These are phyloP conservation scores for Picathartes gymnocephalus DNA, from an alignment of 2,113 vertebrate species.

Conservation along the genomic window DNA sequence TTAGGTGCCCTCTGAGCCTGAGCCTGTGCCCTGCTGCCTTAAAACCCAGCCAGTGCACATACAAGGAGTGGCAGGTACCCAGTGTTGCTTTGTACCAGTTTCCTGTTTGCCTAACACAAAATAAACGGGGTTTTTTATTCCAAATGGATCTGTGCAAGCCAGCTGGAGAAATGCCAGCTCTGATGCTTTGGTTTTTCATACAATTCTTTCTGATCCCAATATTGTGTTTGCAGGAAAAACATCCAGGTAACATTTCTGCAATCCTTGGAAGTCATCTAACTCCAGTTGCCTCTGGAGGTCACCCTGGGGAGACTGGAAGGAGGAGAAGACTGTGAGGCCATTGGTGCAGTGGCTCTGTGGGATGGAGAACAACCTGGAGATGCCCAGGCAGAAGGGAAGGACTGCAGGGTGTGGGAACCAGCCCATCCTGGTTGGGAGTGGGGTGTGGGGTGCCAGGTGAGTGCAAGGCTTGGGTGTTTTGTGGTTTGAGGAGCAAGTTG, in stretches of 20 bases:
- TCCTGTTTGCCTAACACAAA: not conserved
- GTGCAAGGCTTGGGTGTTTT: not conserved
- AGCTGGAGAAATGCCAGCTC: not conserved
- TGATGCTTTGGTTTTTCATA: not conserved
- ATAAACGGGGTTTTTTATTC: not conserved
- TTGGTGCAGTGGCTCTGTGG: not conserved
- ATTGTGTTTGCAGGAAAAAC: not conserved
- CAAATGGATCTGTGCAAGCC: not conserved
- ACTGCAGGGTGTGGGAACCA: not conserved
- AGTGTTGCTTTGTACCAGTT: not conserved
- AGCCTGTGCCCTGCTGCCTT: not conserved
- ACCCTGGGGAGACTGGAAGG: not conserved
- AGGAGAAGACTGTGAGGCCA: no score
- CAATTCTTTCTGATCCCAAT: not conserved
- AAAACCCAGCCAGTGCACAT: not conserved
- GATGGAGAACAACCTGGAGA: not conserved
- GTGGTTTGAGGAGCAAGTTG: not conserved
- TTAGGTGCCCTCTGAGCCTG: not conserved
- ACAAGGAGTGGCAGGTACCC: not conserved
- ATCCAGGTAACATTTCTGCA: not conserved
- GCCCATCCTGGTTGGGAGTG: rapidly evolving
- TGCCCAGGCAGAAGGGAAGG: not conserved
- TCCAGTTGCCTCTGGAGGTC: not conserved
- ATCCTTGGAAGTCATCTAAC: not conserved
- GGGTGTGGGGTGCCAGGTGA: not conserved